Conservation (phyloP, 2,113 vertebrate species). For the Herpailurus yagouaroundi region DNA sequence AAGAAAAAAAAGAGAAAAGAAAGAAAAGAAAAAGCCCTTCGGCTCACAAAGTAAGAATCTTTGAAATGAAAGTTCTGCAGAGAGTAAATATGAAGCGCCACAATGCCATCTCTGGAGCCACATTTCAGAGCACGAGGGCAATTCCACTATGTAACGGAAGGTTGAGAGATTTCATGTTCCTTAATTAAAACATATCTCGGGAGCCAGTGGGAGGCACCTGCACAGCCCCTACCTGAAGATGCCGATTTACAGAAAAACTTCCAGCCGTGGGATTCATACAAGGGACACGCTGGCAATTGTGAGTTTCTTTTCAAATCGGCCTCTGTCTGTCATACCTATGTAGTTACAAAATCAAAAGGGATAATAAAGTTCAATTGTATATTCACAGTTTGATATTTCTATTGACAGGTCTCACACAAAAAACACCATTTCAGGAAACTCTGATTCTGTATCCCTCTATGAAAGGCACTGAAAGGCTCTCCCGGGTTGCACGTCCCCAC, state of each 20-base stretch:
- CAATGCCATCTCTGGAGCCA: slow-evolving; percentile 6
- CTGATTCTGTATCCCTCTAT: slow-evolving; percentile 85
- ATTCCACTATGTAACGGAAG: slow-evolving; percentile 66
- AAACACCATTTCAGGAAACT: slow-evolving; percentile 86
- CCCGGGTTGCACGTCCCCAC: slow-evolving; percentile 84
- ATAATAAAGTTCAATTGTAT: slow-evolving; percentile 91
- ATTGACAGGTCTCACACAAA: slow-evolving; percentile 88
- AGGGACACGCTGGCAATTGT: slow-evolving; percentile 94
- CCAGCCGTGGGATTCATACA: slow-evolving; percentile 95
- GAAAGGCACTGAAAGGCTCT: slow-evolving; percentile 86
- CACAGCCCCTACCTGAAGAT: slow-evolving; percentile 90
- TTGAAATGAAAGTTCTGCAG: slow-evolving; percentile 66
- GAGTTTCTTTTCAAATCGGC: slow-evolving; percentile 93
- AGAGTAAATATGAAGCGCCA: slow-evolving; percentile 57
- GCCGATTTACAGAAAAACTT: slow-evolving; percentile 95
- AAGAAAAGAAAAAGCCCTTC: slow-evolving; percentile 37
- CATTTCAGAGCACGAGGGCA: slow-evolving; percentile 56
- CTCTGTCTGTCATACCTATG: slow-evolving; percentile 98
- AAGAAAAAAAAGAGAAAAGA: slow-evolving; percentile 20
- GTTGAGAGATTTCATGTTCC: slow-evolving; percentile 76
- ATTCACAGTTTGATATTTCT: slow-evolving; percentile 91
- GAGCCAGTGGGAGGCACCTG: slow-evolving; percentile 78
- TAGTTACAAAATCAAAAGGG: slow-evolving; percentile 90
- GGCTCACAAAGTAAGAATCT: slow-evolving; percentile 74
- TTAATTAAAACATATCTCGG: slow-evolving; percentile 83